A percentile compares a stretch with the other conserved stretches of the same genome.
These are phyloP conservation scores for Plecturocebus donacophilus DNA, from an alignment of 2,113 vertebrate genomes.

Conservation along the genomic window DNA sequence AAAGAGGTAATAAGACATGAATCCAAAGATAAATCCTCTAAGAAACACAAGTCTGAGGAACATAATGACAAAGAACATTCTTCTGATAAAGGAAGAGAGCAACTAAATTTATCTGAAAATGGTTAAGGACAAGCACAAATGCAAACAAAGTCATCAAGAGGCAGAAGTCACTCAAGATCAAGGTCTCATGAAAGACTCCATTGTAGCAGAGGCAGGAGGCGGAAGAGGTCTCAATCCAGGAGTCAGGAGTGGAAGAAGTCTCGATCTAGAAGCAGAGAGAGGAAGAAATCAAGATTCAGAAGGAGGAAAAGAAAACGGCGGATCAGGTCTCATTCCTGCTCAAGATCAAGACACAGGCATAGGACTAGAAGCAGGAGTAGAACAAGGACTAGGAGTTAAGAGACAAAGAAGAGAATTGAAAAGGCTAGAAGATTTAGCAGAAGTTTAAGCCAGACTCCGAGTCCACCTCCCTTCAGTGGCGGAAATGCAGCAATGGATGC, in stretches of 20 bases:
- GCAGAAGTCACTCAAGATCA: constrained; percentile 93
- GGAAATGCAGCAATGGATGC: constrained; percentile 98
- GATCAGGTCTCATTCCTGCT: constrained; percentile 91
- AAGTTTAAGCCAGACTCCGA: constrained; percentile 92
- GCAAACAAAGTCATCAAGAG: constrained; percentile 92
- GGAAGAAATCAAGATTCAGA: constrained; percentile 91
- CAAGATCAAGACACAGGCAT: constrained; percentile 93
- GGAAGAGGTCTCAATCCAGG: constrained; percentile 88
- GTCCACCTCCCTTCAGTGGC: constrained; percentile 93
- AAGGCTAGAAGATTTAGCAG: constrained; percentile 92
- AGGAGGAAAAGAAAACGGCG: constrained; percentile 94
- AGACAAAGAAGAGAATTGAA: constrained; percentile 93
- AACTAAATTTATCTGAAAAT: constrained; percentile 93
- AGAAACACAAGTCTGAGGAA: constrained; percentile 94
- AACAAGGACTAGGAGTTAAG: constrained; percentile 96
- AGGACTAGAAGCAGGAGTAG: constrained; percentile 93
- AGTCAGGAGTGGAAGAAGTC: constrained; percentile 92
- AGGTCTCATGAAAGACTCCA: constrained; percentile 95
- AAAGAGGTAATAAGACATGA: constrained; percentile 99
- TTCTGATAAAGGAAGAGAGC: constrained; percentile 91
- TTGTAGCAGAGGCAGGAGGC: constrained; percentile 93
- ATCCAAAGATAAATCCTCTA: constrained; percentile 93
- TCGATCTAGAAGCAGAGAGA: constrained; percentile 92
- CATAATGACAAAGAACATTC: constrained; percentile 90
- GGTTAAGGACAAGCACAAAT: constrained; percentile 94